Conservation (phyloP, 2,888 invertebrate genomes). For the Neoaliturus tenellus region DNA sequence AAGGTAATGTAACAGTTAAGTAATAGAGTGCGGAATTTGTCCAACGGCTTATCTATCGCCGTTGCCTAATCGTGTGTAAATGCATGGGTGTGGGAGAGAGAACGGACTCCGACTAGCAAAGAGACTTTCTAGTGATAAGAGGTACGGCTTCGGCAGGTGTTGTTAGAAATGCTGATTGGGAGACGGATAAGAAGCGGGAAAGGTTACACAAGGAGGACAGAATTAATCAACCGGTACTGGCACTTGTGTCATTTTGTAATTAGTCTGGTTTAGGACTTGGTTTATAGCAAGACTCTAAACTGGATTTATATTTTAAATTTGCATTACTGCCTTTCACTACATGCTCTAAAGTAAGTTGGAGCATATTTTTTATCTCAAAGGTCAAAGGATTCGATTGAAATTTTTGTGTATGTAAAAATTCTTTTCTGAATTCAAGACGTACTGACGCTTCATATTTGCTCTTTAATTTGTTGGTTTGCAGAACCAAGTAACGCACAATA, state of each 20-base stretch:
- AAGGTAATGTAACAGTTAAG: conserved; percentile 20
- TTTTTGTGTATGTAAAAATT: no score
- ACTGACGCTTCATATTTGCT: no score
- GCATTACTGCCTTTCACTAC: no score
- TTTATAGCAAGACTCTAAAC: neutral
- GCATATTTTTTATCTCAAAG: no score
- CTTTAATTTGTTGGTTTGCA: no score
- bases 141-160: conserved; percentile 24
- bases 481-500: no score
- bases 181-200: neutral
- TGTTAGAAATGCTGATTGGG: conserved; percentile 13
- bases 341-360: no score
- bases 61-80: conserved; percentile 1
- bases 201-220: neutral
- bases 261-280: neutral
- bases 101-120: neutral
- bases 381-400: no score
- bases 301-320: no score
- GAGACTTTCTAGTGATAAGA: conserved; percentile 25
- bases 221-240: neutral
- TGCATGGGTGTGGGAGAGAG: neutral
- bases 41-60: conserved; percentile 15
- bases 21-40: conserved; percentile 35
- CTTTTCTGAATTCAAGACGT: no score
- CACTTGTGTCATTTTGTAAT: neutral